Evolutionary conservation across 1,140 invertebrate species (phyloP).

Genomic region (Akabosia matsudoensis): DNA sequence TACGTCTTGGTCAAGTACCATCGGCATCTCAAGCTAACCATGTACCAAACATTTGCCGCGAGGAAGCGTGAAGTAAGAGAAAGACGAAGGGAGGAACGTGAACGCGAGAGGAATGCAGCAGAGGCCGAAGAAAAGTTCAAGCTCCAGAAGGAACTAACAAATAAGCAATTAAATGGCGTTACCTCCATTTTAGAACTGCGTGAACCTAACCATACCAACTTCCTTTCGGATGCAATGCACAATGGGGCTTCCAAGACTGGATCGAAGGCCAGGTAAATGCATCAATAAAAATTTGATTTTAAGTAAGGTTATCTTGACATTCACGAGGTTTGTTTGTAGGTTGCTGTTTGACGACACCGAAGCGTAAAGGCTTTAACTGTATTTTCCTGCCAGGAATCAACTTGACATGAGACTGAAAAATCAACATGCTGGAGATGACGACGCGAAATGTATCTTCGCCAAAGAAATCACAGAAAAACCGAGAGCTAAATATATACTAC

Average conservation of each 20-base stretch:
- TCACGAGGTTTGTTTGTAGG: not conserved
- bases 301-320: not conserved
- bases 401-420: too few relatives aligned
- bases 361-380: not conserved
- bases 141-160: not conserved
- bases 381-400: too few relatives aligned
- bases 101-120: not conserved
- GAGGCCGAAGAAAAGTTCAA: not conserved
- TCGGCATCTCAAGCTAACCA: not conserved
- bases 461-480: too few relatives aligned
- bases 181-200: not conserved
- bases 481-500: too few relatives aligned
- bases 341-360: not conserved
- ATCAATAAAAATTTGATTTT: not conserved
- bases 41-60: not conserved
- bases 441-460: not conserved
- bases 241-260: slow-evolving; percentile 13
- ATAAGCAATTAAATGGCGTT: not conserved
- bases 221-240: too few relatives aligned
- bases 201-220: not conserved
- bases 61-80: not conserved
- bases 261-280: not conserved
- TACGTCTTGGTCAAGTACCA: not conserved
- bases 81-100: not conserved
- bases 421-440: too few relatives aligned